phyloP scores from a whole-genome alignment of 2,888 invertebrate genomes.

The Timema podura region DNA sequence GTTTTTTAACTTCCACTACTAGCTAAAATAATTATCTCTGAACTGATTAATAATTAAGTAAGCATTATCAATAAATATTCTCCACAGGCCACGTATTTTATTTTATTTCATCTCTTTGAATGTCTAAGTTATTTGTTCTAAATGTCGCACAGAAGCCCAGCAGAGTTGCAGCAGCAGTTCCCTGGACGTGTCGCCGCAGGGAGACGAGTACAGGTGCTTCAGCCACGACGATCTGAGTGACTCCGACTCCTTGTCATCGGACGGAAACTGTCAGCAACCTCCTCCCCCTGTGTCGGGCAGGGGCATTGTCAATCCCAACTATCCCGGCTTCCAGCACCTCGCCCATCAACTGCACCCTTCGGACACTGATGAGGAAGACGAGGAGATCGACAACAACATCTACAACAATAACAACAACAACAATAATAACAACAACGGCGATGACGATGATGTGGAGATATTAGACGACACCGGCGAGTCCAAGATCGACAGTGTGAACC shows the following conservation, averaged over 20 bases:
- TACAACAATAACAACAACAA: slow-evolving; percentile 50
- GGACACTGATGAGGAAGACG: slow-evolving; percentile 48
- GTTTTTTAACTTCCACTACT: background rate
- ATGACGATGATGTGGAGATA: slow-evolving; percentile 32
- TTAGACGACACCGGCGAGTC: slow-evolving; percentile 34
- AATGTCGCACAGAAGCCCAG: slow-evolving; percentile 40
- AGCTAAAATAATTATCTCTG: background rate
- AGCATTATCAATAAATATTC: background rate
- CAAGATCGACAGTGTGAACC: slow-evolving; percentile 51
- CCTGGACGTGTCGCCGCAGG: slow-evolving; percentile 48
- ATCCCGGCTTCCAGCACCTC: slow-evolving; percentile 78
- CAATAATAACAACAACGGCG: slow-evolving; percentile 35
- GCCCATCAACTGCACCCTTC: slow-evolving; percentile 59
- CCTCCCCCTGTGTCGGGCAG: slow-evolving; percentile 39
- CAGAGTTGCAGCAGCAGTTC: slow-evolving; percentile 47
- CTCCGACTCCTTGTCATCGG: slow-evolving; percentile 43
- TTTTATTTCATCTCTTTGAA: background rate
- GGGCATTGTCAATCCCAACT: slow-evolving; percentile 79
- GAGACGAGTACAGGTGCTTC: slow-evolving; percentile 53
- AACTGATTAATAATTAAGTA: background rate
- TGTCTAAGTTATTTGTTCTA: background rate
- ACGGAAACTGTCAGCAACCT: slow-evolving; percentile 39
- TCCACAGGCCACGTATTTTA: background rate
- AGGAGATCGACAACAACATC: slow-evolving; percentile 46
- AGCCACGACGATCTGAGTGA: slow-evolving; percentile 56